These are phyloP conservation scores for Sclerurus mexicanus DNA, from an alignment of 2,113 vertebrate genomes.

Conservation along the genomic window DNA sequence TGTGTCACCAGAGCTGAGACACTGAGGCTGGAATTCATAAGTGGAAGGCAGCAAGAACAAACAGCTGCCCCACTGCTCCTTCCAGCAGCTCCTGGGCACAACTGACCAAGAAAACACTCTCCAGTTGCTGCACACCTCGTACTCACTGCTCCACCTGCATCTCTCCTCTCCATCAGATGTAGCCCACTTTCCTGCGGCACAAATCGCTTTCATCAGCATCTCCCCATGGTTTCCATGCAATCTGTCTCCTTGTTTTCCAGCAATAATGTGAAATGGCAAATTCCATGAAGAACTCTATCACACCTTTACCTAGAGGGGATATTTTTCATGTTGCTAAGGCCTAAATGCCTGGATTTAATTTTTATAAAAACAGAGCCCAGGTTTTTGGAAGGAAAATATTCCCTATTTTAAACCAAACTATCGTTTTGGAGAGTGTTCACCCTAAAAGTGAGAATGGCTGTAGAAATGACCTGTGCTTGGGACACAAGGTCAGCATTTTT, in stretches of 20 bases:
- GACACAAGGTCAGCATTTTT: background rate
- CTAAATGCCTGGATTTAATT: background rate
- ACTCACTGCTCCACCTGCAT: fast-evolving
- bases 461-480: background rate
- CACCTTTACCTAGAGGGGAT: background rate
- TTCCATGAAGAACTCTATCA: background rate
- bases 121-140: background rate
- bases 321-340: background rate
- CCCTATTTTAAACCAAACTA: background rate
- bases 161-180: background rate
- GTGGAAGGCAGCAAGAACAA: fast-evolving
- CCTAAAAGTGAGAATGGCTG: background rate
- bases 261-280: background rate
- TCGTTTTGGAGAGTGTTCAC: background rate
- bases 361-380: background rate
- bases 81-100: background rate
- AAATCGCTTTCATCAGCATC: background rate
- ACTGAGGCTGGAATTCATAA: background rate
- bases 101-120: background rate
- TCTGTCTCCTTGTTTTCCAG: background rate
- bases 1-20: background rate
- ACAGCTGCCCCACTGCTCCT: background rate
- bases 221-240: background rate
- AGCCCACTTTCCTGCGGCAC: background rate
- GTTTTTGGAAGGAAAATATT: background rate